Percentiles rank a stretch among this genome's conserved stretches.
These are phyloP conservation scores for Apaloderma vittatum DNA, from an alignment of 2,113 vertebrate species.

Conservation along the genomic window DNA sequence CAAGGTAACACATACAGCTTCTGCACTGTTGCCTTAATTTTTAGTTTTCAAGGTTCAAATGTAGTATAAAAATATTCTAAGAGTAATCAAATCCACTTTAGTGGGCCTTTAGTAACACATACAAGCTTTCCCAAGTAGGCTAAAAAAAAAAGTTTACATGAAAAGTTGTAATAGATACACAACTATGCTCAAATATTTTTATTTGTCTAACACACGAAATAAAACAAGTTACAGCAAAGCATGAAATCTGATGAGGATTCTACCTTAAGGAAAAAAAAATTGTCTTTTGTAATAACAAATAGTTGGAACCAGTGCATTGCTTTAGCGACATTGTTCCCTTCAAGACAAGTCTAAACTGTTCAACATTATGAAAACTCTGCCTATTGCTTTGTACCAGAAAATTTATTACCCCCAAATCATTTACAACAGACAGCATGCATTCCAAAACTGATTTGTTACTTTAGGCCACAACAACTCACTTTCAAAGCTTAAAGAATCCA, in stretches of 20 bases:
- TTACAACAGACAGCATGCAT: conserved; percentile 86
- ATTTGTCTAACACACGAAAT: conserved; percentile 76
- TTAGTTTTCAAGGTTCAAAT: background rate
- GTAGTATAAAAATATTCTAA: background rate
- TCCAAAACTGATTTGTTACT: conserved; percentile 87
- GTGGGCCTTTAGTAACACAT: background rate
- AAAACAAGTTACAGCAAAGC: conserved; percentile 86
- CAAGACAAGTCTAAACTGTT: conserved; percentile 90
- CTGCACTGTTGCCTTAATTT: background rate
- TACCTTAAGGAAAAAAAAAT: conserved; percentile 78
- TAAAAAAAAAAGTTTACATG: conserved; percentile 3
- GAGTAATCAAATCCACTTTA: background rate
- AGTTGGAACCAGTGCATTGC: conserved; percentile 78
- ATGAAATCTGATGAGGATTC: conserved; percentile 82
- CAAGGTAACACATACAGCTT: background rate
- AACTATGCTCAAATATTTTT: conserved; percentile 67
- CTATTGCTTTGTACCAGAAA: conserved; percentile 83
- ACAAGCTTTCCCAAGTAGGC: conserved; percentile 26
- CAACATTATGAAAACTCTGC: conserved; percentile 83
- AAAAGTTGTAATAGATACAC: conserved; percentile 43
- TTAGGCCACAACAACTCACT: conserved; percentile 77
- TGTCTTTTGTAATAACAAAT: conserved; percentile 86
- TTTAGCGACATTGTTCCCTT: conserved; percentile 82
- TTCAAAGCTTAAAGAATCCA: conserved; percentile 71
- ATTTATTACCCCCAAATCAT: conserved; percentile 90